Evolutionary conservation across 2,113 vertebrate species (phyloP).

Genomic region (Gallinago paraguaiae): DNA sequence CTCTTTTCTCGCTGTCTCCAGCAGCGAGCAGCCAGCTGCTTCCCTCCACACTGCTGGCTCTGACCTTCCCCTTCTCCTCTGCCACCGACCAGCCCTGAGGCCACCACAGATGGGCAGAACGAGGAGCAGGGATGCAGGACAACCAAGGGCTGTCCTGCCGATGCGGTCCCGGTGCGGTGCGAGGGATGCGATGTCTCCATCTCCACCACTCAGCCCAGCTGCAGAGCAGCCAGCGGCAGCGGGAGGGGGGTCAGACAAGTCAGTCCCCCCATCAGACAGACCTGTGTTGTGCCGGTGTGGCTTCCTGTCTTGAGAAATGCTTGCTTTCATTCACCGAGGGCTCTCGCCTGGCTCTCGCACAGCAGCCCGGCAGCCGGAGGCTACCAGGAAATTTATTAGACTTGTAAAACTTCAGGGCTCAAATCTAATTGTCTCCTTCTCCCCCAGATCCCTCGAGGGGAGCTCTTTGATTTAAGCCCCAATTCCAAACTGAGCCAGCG

Average conservation of each 20-base stretch:
- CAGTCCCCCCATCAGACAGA: not conserved
- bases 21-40: not conserved
- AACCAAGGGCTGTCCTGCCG: fast-evolving
- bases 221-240: not conserved
- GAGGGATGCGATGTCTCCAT: fast-evolving
- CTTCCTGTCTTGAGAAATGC: not conserved
- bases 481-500: not conserved
- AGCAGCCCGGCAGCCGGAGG: not conserved
- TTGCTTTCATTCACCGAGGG: not conserved
- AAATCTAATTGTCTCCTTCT: constrained; percentile 64
- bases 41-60: not conserved
- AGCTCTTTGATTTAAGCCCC: constrained; percentile 62
- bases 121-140: not conserved
- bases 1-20: not conserved
- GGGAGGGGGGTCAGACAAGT: not conserved
- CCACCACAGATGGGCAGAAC: fast-evolving
- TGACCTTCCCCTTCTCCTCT: constrained; percentile 38
- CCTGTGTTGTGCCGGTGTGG: not conserved
- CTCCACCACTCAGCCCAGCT: fast-evolving
- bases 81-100: not conserved
- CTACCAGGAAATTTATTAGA: constrained; percentile 69
- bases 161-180: fast-evolving
- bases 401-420: constrained; percentile 70
- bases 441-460: constrained; percentile 37
- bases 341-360: not conserved